Base-by-base conservation (phyloP, 2,113 vertebrate genomes). In the Paradisaea rubra region DNA sequence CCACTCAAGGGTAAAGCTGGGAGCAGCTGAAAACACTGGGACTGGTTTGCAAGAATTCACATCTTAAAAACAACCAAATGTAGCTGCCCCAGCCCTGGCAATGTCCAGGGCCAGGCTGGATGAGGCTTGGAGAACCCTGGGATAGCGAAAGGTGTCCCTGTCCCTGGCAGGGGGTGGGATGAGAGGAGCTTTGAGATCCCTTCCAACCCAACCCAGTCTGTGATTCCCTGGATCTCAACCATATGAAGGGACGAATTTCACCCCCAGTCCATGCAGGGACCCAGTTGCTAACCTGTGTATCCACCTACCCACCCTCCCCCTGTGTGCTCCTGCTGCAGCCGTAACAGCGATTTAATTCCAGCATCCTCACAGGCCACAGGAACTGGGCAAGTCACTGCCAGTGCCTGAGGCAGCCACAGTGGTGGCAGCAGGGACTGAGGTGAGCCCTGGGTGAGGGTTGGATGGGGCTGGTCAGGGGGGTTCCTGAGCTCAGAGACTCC, bases 71-170 rank as follows among this genome's bases (percentile, higher is more conserved):
- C 37, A 72, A 80, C 4, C 2, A 1, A 44, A 37, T 4, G 49
- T 7, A 7, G 49, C 19, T 63, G 42, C 4, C 31, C 18, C 54
- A 54, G 3, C 13, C 15, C 25, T 77, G 31, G n/a, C 4, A 37
- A 27, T 15, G 42, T 12, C 31, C 63, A 22, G 33, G 54, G n/a
- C 13, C 41, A 69, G 30, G 76, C 0, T 24, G 37, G 59, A 64
- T 0, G 0, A 24, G 6, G 30, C 24, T 35, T 17, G 76, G 49
- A 64, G 31, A 10, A 23, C 1, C 15, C 24, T 44, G 60, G 39
- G 19, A 8, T 2, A 7, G 60, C 5, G 6, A 24, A 5, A 54
- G 39, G 15, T 23, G 31, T 23, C 74, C 47, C 30, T 52, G 59
- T 13, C 18, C 37, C 28, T 7, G 37, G 31, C 39, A 64, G 23